Evolutionary conservation across 1,140 invertebrate species (phyloP).

Genomic region (Neodiprion virginianus): DNA sequence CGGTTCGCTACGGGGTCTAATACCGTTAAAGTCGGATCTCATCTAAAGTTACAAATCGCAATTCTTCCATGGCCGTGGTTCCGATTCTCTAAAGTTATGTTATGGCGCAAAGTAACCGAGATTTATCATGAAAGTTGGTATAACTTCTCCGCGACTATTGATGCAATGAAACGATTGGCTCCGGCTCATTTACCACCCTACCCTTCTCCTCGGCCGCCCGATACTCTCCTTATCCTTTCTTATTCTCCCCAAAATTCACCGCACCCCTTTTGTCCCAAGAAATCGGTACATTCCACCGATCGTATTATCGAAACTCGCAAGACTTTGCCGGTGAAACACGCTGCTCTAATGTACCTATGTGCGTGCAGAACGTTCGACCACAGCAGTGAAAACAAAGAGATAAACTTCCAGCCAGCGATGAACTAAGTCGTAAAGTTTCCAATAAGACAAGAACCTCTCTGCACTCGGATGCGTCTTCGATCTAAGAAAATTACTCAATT

Average conservation of each 20-base stretch:
- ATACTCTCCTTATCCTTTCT: conserved; percentile 23
- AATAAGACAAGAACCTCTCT: too few species aligned
- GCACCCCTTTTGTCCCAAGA: neutral
- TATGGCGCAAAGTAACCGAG: conserved; percentile 61
- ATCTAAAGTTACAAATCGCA: conserved; percentile 63
- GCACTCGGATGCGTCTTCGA: too few species aligned
- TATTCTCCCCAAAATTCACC: neutral
- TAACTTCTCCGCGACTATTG: conserved; percentile 61
- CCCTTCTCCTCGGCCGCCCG: conserved; percentile 19
- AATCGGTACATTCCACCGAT: too few species aligned
- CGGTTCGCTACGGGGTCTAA: conserved; percentile 17
- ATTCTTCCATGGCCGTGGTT: conserved; percentile 62
- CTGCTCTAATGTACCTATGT: too few species aligned
- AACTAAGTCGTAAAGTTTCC: too few species aligned
- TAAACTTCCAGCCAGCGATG: too few species aligned
- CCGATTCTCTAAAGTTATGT: conserved; percentile 63
- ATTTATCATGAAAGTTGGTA: conserved; percentile 64
- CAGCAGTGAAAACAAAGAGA: too few species aligned
- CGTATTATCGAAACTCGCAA: too few species aligned
- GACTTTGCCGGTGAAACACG: too few species aligned
- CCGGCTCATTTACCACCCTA: conserved; percentile 53
- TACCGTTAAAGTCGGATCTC: conserved; percentile 39
- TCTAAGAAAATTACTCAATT: too few species aligned
- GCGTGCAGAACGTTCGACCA: too few species aligned
- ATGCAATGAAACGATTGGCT: conserved; percentile 63